A percentile compares a stretch with the other conserved stretches of the same genome.
phyloP scores from a whole-genome alignment of 2,888 invertebrate genomes.

The Drosophila anceps region DNA sequence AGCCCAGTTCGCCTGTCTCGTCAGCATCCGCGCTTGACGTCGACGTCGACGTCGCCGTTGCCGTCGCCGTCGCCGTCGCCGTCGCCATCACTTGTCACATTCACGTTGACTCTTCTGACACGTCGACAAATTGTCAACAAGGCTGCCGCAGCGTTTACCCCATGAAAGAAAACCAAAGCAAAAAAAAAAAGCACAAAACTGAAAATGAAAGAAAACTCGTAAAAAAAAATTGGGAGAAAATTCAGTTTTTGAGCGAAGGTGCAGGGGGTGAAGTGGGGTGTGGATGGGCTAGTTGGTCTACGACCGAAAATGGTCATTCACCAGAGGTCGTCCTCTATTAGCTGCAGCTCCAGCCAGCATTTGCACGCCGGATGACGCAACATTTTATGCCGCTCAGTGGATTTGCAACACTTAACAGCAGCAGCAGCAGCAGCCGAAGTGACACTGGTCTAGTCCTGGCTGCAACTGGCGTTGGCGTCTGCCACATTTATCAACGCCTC shows the following conservation, averaged over 20 bases:
- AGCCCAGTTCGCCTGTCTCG: slow-evolving; percentile 54
- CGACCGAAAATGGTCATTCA: slow-evolving; percentile 34
- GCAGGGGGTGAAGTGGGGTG: not conserved
- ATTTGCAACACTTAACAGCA: slow-evolving; percentile 76
- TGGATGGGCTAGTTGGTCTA: not conserved
- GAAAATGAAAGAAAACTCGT: slow-evolving; percentile 34
- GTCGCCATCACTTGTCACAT: slow-evolving; percentile 78
- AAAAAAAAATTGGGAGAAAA: slow-evolving; percentile 22
- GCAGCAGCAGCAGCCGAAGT: slow-evolving; percentile 30
- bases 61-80: slow-evolving; percentile 45
- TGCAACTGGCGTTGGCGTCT: slow-evolving; percentile 51
- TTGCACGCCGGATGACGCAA: slow-evolving; percentile 70
- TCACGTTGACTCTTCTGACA: slow-evolving; percentile 80
- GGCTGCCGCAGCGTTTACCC: slow-evolving; percentile 69
- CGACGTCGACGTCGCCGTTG: slow-evolving; percentile 12
- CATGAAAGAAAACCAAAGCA: slow-evolving; percentile 45
- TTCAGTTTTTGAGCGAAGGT: not conserved
- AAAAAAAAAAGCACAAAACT: slow-evolving; percentile 10
- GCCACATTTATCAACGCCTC: slow-evolving; percentile 78
- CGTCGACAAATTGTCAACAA: slow-evolving; percentile 82
- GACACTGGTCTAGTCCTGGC: slow-evolving; percentile 20
- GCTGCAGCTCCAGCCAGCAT: slow-evolving; percentile 60
- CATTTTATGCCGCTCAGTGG: slow-evolving; percentile 80
- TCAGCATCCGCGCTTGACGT: slow-evolving; percentile 52
- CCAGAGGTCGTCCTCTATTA: slow-evolving; percentile 63